phyloP scores from a whole-genome alignment of 2,113 vertebrate species.

The Charadrius vociferus region DNA sequence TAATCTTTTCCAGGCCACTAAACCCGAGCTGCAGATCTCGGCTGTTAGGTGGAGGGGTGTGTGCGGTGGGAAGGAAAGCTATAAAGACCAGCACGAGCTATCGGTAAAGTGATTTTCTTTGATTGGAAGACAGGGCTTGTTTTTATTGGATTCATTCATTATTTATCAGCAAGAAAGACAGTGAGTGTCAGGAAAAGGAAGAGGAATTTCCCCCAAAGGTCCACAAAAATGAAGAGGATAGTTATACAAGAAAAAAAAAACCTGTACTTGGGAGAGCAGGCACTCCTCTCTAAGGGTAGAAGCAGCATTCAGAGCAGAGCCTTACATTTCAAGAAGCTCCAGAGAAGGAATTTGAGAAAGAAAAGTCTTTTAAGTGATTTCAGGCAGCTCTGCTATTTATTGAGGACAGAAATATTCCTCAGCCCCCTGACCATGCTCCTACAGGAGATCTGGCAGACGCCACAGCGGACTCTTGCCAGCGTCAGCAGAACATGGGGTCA shows the following conservation, averaged over 20 bases:
- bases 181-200: neutral
- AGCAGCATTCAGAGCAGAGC: neutral
- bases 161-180: slow-evolving; percentile 21
- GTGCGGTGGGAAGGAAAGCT: neutral
- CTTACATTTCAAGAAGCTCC: neutral
- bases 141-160: slow-evolving; percentile 37
- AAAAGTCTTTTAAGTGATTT: neutral
- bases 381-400: neutral
- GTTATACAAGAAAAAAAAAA: neutral
- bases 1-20: slow-evolving; percentile 43
- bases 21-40: neutral
- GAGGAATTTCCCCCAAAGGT: neutral
- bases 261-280: neutral
- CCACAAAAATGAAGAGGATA: neutral
- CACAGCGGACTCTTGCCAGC: neutral
- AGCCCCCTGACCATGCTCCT: neutral
- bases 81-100: neutral
- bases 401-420: neutral
- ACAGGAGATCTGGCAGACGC: neutral
- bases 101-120: neutral
- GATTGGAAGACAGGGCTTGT: slow-evolving; percentile 7
- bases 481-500: neutral
- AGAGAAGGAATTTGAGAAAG: neutral
- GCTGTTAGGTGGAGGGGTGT: neutral
- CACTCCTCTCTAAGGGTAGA: accelerated